These are phyloP conservation scores for Catharus bicknelli DNA, from an alignment of 2,113 vertebrate genomes.

Conservation along the genomic window DNA sequence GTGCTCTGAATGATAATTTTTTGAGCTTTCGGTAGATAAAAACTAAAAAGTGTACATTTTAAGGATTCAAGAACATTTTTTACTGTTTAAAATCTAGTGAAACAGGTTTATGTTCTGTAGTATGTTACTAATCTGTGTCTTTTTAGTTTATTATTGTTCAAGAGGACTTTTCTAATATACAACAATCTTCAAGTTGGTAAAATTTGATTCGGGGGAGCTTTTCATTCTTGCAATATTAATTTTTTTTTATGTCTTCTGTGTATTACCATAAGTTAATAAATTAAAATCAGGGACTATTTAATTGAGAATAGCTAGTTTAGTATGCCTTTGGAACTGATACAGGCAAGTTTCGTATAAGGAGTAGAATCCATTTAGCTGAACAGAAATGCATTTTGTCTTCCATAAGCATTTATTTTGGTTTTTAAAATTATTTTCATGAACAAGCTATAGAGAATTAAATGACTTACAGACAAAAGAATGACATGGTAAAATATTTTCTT, in stretches of 20 bases:
- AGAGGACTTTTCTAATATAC: not conserved
- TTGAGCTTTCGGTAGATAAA: not conserved
- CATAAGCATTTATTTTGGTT: not conserved
- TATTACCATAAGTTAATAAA: not conserved
- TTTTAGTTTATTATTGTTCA: not conserved
- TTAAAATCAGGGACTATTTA: not conserved
- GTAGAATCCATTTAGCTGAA: not conserved
- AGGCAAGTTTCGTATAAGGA: not conserved
- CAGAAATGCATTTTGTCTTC: not conserved
- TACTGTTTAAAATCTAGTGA: not conserved
- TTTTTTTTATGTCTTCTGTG: not conserved
- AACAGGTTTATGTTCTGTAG: not conserved
- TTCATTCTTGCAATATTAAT: not conserved
- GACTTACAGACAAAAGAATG: not conserved
- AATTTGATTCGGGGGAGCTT: not conserved
- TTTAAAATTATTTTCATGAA: not conserved
- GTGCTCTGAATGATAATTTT: not conserved
- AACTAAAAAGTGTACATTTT: fast-evolving
- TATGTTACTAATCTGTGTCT: not conserved
- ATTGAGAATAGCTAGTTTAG: not conserved
- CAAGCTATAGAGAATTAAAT: not conserved
- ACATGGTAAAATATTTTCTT: not conserved
- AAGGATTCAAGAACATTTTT: not conserved
- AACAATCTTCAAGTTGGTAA: not conserved
- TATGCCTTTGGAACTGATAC: not conserved